phyloP scores from a whole-genome alignment of 2,888 invertebrate species.

The Drosophila helvetica region DNA sequence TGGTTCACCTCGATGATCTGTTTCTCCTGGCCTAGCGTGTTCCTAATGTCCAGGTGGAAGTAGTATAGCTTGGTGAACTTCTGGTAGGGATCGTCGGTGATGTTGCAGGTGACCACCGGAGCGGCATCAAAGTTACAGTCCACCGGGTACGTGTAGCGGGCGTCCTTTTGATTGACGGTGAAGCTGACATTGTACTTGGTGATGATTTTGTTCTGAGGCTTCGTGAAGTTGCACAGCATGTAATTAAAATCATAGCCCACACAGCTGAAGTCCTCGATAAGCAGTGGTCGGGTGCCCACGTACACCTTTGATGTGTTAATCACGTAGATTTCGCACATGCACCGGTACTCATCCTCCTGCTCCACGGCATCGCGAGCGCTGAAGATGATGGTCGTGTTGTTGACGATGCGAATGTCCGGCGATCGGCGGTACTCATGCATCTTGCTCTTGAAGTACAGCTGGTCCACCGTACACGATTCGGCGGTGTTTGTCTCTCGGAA shows the following conservation, averaged over 20 bases:
- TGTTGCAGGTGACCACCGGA: constrained; percentile 75
- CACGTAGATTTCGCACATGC: constrained; percentile 74
- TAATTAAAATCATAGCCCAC: constrained; percentile 89
- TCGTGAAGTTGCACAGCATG: constrained; percentile 90
- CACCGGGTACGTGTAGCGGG: constrained; percentile 56
- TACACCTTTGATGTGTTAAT: constrained; percentile 68
- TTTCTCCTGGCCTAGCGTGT: constrained; percentile 86
- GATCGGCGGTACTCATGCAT: constrained; percentile 1
- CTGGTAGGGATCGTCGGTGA: constrained; percentile 82
- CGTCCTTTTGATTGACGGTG: constrained; percentile 43
- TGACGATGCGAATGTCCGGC: constrained; percentile 45
- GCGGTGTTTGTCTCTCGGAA: constrained; percentile 22
- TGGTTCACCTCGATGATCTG: constrained; percentile 67
- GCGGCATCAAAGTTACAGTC: constrained; percentile 72
- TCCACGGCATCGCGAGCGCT: constrained; percentile 66
- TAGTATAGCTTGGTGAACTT: constrained; percentile 85
- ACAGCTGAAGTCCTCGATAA: constrained; percentile 89
- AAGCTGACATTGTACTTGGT: constrained; percentile 85
- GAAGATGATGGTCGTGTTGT: constrained; percentile 73
- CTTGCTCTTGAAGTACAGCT: constrained; percentile 67
- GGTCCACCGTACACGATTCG: constrained; percentile 58
- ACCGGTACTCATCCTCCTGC: constrained; percentile 67
- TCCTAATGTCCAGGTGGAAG: constrained; percentile 87
- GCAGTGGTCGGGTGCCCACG: constrained; percentile 86
- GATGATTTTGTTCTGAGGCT: constrained; percentile 85